Percentiles rank a stretch among this genome's conserved stretches.
Evolutionary conservation across 2,888 invertebrate genomes (phyloP).

Genomic region (Noctua fimbriata): DNA sequence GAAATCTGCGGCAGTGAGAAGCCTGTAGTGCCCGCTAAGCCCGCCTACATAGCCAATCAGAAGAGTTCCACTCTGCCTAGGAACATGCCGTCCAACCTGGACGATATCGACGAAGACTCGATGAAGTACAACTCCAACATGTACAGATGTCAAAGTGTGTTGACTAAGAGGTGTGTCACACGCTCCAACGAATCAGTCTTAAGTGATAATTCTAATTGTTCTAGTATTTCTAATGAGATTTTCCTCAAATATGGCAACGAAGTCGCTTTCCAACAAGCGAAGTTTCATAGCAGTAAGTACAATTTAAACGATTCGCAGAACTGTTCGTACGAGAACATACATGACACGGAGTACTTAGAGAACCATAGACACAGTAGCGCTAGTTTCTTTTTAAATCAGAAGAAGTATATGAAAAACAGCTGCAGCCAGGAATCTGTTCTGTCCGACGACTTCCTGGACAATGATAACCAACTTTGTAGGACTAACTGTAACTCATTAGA

Average conservation of each 20-base stretch:
- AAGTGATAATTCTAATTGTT: conserved; percentile 88
- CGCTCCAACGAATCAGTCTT: conserved; percentile 90
- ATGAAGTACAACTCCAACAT: conserved; percentile 81
- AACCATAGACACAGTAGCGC: conserved; percentile 93
- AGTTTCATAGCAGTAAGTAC: conserved; percentile 84
- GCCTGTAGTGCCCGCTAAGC: conserved; percentile 83
- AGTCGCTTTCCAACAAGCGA: conserved; percentile 87
- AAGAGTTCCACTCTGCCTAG: conserved; percentile 88
- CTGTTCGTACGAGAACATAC: conserved; percentile 86
- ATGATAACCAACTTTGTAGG: conserved; percentile 91
- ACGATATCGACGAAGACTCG: conserved; percentile 89
- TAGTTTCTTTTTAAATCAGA: conserved; percentile 94
- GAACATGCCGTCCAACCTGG: conserved; percentile 89
- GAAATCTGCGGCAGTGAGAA: conserved; percentile 91
- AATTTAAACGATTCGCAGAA: conserved; percentile 87
- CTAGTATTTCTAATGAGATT: conserved; percentile 89
- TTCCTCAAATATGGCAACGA: conserved; percentile 88
- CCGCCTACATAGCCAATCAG: conserved; percentile 79
- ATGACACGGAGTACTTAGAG: conserved; percentile 87
- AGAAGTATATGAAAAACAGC: conserved; percentile 91
- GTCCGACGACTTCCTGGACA: conserved; percentile 92
- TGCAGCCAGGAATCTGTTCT: conserved; percentile 94
- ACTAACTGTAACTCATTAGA: conserved; percentile 95
- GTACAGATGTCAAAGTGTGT: conserved; percentile 87
- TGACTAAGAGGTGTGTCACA: conserved; percentile 90